Conservation (phyloP, 2,888 invertebrate species). For the Aquatica leii region DNA sequence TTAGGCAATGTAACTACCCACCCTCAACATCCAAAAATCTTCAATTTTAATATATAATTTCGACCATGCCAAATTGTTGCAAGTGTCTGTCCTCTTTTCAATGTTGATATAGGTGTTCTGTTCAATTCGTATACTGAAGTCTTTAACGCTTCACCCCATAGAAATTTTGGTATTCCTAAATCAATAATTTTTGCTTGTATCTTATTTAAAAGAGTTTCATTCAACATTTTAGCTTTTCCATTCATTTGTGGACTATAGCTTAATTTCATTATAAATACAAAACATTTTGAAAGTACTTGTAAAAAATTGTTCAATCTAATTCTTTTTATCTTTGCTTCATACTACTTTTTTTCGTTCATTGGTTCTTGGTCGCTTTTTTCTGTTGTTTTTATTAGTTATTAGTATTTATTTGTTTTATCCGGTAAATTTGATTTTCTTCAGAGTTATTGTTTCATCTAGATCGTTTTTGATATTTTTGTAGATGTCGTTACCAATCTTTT, state of each 20-base stretch:
- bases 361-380: no score
- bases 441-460: no score
- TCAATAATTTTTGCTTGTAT: no score
- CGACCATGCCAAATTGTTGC: constrained; percentile 37
- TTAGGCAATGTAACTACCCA: constrained; percentile 26
- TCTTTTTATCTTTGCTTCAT: no score
- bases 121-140: neutral
- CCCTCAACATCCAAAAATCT: constrained; percentile 41
- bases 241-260: constrained; percentile 16
- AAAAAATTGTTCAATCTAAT: no score
- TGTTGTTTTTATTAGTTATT: no score
- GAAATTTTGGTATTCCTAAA: neutral
- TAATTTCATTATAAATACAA: neutral
- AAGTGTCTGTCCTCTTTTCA: constrained; percentile 22
- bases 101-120: neutral
- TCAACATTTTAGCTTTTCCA: neutral
- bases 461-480: no score
- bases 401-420: no score
- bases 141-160: neutral
- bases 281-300: neutral
- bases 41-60: constrained; percentile 27
- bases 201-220: no score
- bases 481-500: no score
- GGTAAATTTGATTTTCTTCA: no score
- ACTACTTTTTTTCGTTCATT: no score